Evolutionary conservation across 2,113 vertebrate genomes (phyloP).

Genomic region (Eonycteris spelaea): DNA sequence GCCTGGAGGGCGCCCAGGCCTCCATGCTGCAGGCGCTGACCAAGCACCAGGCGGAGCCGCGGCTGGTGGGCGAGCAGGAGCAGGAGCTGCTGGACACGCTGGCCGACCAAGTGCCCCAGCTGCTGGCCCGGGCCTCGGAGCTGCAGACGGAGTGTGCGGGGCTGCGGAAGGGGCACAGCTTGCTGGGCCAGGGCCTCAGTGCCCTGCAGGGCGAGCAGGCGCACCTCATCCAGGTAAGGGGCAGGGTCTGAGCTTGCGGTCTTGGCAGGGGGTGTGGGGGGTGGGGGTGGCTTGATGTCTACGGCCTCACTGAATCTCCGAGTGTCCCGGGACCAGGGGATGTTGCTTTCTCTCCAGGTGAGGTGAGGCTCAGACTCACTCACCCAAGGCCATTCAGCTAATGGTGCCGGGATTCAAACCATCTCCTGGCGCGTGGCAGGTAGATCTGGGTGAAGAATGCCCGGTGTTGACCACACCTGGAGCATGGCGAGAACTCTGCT

Average conservation of each 20-base stretch:
- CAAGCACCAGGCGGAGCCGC: slow-evolving; percentile 87
- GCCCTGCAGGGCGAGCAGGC: slow-evolving; percentile 94
- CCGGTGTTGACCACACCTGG: fast-evolving
- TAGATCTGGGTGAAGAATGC: too few species aligned
- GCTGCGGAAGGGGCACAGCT: slow-evolving; percentile 89
- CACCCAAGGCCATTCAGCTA: neutral
- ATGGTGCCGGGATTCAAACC: neutral
- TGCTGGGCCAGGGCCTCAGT: slow-evolving; percentile 92
- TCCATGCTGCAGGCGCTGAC: slow-evolving; percentile 89
- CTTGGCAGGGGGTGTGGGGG: neutral
- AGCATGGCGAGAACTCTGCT: neutral
- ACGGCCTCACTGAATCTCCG: fast-evolving
- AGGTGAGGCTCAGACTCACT: neutral
- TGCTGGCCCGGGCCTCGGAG: slow-evolving; percentile 87
- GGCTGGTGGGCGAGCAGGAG: slow-evolving; percentile 89
- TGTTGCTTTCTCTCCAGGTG: fast-evolving
- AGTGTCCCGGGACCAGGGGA: neutral
- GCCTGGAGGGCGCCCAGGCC: slow-evolving; percentile 92
- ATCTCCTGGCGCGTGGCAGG: fast-evolving
- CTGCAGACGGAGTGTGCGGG: slow-evolving; percentile 91
- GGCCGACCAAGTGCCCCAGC: slow-evolving; percentile 92
- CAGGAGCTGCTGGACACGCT: slow-evolving; percentile 89
- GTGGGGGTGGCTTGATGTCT: neutral
- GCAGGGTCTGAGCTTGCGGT: fast-evolving
- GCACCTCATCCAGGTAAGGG: slow-evolving; percentile 93